Base-by-base conservation (phyloP, 2,797 vertebrate genomes). In the Iguana delicatissima region DNA sequence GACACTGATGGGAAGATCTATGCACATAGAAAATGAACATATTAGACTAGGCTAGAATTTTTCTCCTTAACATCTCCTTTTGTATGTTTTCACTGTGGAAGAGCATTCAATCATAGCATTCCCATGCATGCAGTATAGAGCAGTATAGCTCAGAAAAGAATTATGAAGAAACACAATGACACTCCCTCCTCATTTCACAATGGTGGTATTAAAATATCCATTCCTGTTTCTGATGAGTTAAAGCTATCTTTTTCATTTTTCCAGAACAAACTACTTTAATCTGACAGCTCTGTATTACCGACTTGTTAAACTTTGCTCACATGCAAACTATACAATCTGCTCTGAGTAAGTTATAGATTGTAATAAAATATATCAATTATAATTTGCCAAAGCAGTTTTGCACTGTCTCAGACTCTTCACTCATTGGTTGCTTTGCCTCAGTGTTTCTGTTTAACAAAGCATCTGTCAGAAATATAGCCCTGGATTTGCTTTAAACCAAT, bases 311-410 rank as follows among this genome's bases (percentile, higher is more conserved):
- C 52, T 4, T 57, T 50, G 7, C 42, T 35, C 42, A 80, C 38
- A 81, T 87, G 72, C 1, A 86, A 88, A 62, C 9, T 0, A 32
- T 38, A 80, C 0, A 4, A 5, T 64, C 62, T 93, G 85, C 69
- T 50, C 35, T 93, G 86, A 88, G 0, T 1, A 35, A 89, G 38
- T 90, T 90, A 76, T 3, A 10, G 42, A 81, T 72, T 93, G 12
- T 79, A 92, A 87, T 86, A 89, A 94, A 85, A 85, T 74, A 10
- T 83, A 87, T 62, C 86, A 59, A 76, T 91, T 89, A 73, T 87
- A 88, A 92, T 89, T 91, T 94, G 55, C 77, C 90, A 89, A 90
- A 92, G 93, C 62, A 79, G 24, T 89, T 94, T 95, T 82, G n/a
- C 83, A 80, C 64, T 22, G 10, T 77, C 92, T 93, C 90, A 76